Base-by-base conservation (phyloP, 2,888 invertebrate genomes). In the Smittia aterrima region DNA sequence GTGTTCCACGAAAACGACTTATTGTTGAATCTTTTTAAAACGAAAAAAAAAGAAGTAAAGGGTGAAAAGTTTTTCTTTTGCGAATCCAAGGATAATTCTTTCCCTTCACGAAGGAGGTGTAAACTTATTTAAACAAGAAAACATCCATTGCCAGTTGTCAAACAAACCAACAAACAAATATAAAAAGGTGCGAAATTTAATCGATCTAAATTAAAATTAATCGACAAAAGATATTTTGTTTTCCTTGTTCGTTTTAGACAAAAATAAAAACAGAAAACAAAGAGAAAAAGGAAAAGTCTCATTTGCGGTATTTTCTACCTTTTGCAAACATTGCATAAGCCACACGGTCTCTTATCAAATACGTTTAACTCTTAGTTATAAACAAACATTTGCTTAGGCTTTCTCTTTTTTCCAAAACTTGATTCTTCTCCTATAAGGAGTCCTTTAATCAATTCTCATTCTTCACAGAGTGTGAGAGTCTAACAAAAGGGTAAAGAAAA, bases 1-100 rank as follows among this genome's bases (percentile, higher is more conserved):
- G 74, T 74, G 74, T 74, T 74, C 74, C 74, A 74, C 74, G 64
- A 74, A 70, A 74, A 74, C 74, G 74, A 74, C 74, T 74, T 74
- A 74, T 66, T 74, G 64, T 64, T 74, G 25, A 74, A 64, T 66
- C 74, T 74, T 74, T 74, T 47, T 25, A 16, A 71, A 22, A 62
- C 32, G 40, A 62, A 62, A 58, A 38, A 62, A n/a, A 54, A 53
- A 73, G 20, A 16, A 71, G 18, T 9, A 40, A 67, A 18, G 54
- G 11, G 32, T 64, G 7, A 1, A 64, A 64, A 9, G 9, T 7
- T 38, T 7, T 47, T 47, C 47, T 11, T 47, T 47, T 2, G n/a
- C 47, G 22, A 18, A 20, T 13, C 58, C 22, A 22, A 58, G n/a
- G 22, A n/a, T 38, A 58, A 58, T 9, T 18, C 22, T 58, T 58